Base-by-base conservation (phyloP, 2,113 vertebrate species). In the Pseudonaja textilis region DNA sequence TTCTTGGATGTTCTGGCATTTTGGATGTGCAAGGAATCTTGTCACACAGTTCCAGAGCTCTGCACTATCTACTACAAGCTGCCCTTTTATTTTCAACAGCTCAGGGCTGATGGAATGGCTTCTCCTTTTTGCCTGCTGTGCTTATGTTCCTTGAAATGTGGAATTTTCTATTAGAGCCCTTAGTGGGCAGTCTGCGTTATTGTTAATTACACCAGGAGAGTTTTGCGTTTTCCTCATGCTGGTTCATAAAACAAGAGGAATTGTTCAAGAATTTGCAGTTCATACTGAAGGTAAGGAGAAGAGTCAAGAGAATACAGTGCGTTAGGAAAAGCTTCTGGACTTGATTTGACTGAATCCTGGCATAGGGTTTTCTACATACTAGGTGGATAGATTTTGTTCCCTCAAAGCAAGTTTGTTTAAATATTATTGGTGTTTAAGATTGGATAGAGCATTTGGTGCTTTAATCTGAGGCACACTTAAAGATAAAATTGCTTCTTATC, bases 121-220 rank as follows among this genome's bases (percentile, higher is more conserved):
- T 56, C 85, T 88, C n/a, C 5, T 92, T 61, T 34, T 3, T 20
- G 34, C 85, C 61, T 34, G 16, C 87, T 20, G 0, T 1, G 56
- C 89, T 91, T 50, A 1, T 1, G 42, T 2, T 92, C 91, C 87
- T 91, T 45, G 52, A 93, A 94, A 94, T 0, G 74, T 64, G 87
- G 74, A 91, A 50, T 93, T 93, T 92, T 94, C 93, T 89, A 10
- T 93, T 89, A 91, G n/a, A 94, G 57, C 88, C 69, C 69, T 91
- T 0, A 0, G 50, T 22, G 50, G 89, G n/a, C 93, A 93, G 92
- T 92, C 88, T 94, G 69, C 12, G 0, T 3, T 2, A 8, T 88
- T 1, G 1, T 34, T 91, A 87, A 93, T 92, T 89, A 95, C 86
- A 88, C 74, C 18, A 86, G 92, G 42, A 91, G 64, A 56, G 92